Conservation (phyloP, 2,797 vertebrate species). For the Artibeus jamaicensis region DNA sequence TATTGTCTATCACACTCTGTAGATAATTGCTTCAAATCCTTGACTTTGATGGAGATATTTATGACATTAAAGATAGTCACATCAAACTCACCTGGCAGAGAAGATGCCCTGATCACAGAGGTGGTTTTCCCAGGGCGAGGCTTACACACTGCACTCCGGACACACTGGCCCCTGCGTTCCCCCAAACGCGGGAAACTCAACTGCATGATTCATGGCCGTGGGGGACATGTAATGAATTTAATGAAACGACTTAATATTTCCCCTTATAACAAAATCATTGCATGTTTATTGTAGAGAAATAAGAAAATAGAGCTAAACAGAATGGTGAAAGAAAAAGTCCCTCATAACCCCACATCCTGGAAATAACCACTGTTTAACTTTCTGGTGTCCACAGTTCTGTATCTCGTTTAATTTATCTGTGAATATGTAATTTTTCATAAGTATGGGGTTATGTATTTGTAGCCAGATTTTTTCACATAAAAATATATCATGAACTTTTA, state of each 20-base stretch:
- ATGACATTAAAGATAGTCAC: not conserved
- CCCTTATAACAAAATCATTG: not conserved
- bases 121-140: not conserved
- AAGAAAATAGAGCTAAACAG: not conserved
- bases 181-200: not conserved
- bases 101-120: not conserved
- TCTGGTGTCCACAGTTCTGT: not conserved
- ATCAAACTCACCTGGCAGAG: not conserved
- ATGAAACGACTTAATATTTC: constrained; percentile 2
- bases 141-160: not conserved
- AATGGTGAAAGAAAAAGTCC: not conserved
- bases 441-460: not conserved
- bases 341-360: not conserved
- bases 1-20: not conserved
- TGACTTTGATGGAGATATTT: not conserved
- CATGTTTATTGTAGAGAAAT: not conserved
- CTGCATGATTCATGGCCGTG: not conserved
- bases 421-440: not conserved
- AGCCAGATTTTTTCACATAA: not conserved
- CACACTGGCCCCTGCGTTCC: not conserved
- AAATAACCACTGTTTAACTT: not conserved
- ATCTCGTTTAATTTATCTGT: not conserved
- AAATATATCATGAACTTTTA: not conserved
- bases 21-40: not conserved
- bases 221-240: not conserved